Evolutionary conservation across 2,888 invertebrate species (phyloP), one percentile per base, ranked within the genome.

Genomic region (Arrhopalites spinosus): DNA sequence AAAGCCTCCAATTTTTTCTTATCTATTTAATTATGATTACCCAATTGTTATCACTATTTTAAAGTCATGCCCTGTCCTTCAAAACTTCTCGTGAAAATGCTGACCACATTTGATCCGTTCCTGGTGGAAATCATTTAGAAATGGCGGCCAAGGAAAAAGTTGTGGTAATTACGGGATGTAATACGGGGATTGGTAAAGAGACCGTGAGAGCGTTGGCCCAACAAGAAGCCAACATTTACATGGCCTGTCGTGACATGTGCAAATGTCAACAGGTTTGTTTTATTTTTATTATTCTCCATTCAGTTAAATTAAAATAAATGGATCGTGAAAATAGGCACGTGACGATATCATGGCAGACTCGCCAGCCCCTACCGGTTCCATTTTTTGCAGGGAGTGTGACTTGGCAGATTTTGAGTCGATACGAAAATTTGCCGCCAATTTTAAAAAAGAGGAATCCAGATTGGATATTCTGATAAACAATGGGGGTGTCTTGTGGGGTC

Each of bases 191-290:
- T 75, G 90, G 90, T 25, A 86, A 88, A 79, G 89, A 89, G 85
- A 88, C 89, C 30, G 89, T 89, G 20, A 87, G 88, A 83, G 89
- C 89, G 80, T 84, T 91, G 78, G 88, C 88, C 5, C 86, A 85
- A 79, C 87, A 90, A 83, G 89, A 86, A 43, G 94, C 92, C 1
- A 92, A 90, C 86, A 91, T 95, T 78, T 91, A 93, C 84, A 92
- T 95, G 93, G 95, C 93, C 1, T 95, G 95, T 84, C 88, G 94
- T 68, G 89, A 94, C 87, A 88, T 94, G 88, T 85, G 87, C 59
- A 90, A 89, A 85, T 94, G 95, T 85, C 93, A 94, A 88, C 86
- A 86, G 84, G 90, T 50, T 50, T 15, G 15, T n/a, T n/a, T n/a
- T n/a, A n/a, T n/a, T n/a, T n/a, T n/a, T n/a, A n/a, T n/a, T n/a